Conservation (phyloP, 2,797 vertebrate species). For the Psittacula echo region DNA sequence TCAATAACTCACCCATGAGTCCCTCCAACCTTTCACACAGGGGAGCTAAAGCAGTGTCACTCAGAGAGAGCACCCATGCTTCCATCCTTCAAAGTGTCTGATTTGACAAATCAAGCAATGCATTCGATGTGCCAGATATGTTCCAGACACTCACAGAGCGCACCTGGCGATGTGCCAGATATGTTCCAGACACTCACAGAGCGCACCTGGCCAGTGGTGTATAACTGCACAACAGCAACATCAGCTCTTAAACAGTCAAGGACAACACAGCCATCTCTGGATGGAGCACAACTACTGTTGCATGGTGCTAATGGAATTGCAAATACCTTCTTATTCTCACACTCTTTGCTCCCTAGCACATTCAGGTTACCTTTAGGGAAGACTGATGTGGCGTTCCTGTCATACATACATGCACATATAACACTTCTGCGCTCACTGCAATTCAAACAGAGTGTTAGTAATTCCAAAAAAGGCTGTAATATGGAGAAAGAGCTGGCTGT, state of each 20-base stretch:
- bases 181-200: background rate
- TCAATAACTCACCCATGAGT: background rate
- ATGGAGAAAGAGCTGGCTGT: background rate
- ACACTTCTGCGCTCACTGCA: background rate
- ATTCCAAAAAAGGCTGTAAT: background rate
- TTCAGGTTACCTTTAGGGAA: background rate
- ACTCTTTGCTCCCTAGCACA: background rate
- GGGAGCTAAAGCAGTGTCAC: background rate
- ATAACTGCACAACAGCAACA: background rate
- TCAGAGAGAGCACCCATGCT: rapidly evolving
- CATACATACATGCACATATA: background rate
- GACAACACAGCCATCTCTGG: background rate
- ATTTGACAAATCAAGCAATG: rapidly evolving
- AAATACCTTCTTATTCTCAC: background rate
- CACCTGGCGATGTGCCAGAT: background rate
- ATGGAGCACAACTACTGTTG: rapidly evolving
- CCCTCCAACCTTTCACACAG: background rate
- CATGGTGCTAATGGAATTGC: background rate
- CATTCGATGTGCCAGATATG: background rate
- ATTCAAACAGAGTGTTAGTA: too few species aligned
- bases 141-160: background rate
- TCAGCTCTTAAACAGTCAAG: rapidly evolving
- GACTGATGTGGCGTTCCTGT: background rate
- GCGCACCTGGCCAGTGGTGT: rapidly evolving
- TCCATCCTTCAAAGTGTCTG: rapidly evolving